phyloP scores from a whole-genome alignment of 2,113 vertebrate species.

The Ceratotherium simum region DNA sequence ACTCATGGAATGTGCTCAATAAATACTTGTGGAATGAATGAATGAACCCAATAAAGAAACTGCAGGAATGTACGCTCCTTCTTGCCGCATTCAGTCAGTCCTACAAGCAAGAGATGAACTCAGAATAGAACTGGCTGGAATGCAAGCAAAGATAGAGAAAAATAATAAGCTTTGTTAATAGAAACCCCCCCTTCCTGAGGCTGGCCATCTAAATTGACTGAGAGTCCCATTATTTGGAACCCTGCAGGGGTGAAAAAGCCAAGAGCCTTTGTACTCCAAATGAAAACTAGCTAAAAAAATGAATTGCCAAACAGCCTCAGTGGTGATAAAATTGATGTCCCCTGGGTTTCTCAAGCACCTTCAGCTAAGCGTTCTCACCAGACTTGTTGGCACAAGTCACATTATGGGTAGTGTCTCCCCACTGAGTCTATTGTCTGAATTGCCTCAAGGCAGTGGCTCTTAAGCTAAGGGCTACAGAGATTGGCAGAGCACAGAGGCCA shows the following conservation, averaged over 20 bases:
- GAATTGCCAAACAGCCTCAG: background rate
- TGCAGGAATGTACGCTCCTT: background rate
- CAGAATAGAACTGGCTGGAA: background rate
- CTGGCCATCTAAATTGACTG: background rate
- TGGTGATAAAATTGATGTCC: background rate
- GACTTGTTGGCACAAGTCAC: background rate
- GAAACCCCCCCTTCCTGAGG: background rate
- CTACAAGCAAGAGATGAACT: background rate
- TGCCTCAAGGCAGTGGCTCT: background rate
- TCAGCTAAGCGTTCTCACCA: background rate
- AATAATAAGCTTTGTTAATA: background rate
- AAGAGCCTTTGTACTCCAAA: background rate
- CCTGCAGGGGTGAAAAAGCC: background rate
- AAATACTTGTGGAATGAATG: constrained; percentile 15
- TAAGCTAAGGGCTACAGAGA: background rate
- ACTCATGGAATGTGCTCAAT: background rate
- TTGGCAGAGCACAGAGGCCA: background rate
- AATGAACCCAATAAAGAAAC: background rate
- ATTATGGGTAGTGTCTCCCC: background rate
- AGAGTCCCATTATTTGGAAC: background rate
- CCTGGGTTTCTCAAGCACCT: background rate
- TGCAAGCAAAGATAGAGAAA: background rate
- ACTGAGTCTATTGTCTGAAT: background rate
- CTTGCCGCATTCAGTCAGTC: background rate
- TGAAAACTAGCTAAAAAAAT: background rate